Percentiles rank a stretch among this genome's conserved stretches.
These are phyloP conservation scores for Linepithema humile DNA, from an alignment of 1,140 invertebrate species.

Conservation along the genomic window DNA sequence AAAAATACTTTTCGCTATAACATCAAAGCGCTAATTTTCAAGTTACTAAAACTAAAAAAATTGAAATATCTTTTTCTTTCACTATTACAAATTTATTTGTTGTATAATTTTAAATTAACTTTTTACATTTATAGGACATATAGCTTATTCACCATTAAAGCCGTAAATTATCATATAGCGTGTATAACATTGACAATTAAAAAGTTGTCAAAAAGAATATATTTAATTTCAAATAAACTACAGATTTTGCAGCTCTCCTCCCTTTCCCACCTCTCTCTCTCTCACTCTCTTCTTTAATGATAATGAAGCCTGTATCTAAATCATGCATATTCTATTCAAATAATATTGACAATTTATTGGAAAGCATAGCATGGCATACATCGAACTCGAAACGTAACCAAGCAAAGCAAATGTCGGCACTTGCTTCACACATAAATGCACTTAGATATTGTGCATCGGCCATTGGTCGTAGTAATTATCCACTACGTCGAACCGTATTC, in stretches of 20 bases:
- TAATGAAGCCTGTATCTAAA: not conserved
- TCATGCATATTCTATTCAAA: not conserved
- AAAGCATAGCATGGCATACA: not conserved
- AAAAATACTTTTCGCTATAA: not conserved
- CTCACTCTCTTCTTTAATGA: too few species aligned
- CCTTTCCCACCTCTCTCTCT: too few species aligned
- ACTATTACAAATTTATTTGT: not conserved
- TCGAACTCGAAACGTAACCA: not conserved
- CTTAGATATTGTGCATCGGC: conserved; percentile 23
- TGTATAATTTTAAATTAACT: not conserved
- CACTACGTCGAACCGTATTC: conserved; percentile 24
- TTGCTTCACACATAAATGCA: conserved; percentile 36
- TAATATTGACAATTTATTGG: conserved; percentile 1
- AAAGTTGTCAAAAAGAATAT: not conserved
- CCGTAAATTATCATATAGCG: not conserved
- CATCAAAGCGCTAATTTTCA: not conserved
- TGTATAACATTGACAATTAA: not conserved
- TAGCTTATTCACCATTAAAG: not conserved
- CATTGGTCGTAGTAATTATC: conserved; percentile 28
- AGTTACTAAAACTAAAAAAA: not conserved
- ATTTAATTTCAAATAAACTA: not conserved
- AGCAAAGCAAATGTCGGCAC: conserved; percentile 10
- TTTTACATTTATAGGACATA: not conserved
- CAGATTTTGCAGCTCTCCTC: not conserved
- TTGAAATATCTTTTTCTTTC: conserved; percentile 7